Conservation (phyloP, 2,797 vertebrate genomes). For the Brotogeris chrysoptera region DNA sequence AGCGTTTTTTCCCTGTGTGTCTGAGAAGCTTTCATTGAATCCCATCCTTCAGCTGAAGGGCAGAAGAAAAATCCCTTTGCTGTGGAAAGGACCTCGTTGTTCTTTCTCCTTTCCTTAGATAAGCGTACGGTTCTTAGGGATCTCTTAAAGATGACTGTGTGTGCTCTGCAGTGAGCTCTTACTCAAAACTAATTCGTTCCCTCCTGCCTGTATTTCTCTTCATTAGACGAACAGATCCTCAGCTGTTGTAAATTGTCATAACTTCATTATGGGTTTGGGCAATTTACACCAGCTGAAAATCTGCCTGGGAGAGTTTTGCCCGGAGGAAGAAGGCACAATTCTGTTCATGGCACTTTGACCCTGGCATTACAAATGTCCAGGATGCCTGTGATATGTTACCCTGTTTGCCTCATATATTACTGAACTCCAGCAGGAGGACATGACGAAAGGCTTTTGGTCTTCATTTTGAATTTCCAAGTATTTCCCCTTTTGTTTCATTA, state of each 20-base stretch:
- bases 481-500: neutral
- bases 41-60: neutral
- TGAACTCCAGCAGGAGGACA: neutral
- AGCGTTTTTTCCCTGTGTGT: neutral
- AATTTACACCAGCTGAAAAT: slow-evolving; percentile 45
- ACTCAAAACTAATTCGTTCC: neutral
- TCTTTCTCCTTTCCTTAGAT: neutral
- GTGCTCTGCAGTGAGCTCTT: neutral
- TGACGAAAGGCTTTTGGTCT: neutral
- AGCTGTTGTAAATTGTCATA: slow-evolving; percentile 38
- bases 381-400: neutral
- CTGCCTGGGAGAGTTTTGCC: slow-evolving; percentile 10
- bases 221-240: slow-evolving; percentile 29
- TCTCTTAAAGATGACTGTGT: neutral
- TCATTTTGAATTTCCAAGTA: neutral
- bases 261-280: slow-evolving; percentile 26
- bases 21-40: neutral
- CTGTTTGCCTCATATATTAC: neutral
- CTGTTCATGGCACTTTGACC: neutral
- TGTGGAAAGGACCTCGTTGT: neutral
- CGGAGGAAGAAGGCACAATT: neutral
- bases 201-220: slow-evolving; percentile 11
- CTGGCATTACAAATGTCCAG: neutral
- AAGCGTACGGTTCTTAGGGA: neutral
- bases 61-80: neutral